A percentile compares a stretch with the other conserved stretches of the same genome.
Conservation (phyloP, 2,888 invertebrate species). For the Heliconius charithonia region DNA sequence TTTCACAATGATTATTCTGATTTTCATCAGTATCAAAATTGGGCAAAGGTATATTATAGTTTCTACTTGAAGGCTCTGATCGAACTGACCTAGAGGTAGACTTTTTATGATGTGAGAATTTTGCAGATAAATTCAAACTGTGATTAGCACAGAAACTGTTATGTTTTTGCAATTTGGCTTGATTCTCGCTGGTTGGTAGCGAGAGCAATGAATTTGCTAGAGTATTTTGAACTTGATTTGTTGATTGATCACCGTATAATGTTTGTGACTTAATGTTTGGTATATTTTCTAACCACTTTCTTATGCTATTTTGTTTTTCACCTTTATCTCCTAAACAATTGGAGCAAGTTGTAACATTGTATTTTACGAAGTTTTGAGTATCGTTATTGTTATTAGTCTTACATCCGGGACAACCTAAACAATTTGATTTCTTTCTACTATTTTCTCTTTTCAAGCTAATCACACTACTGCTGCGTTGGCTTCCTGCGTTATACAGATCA, state of each 20-base stretch:
- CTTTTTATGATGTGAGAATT: conserved; percentile 60
- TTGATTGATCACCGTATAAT: conserved; percentile 60
- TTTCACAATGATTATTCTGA: conserved; percentile 61
- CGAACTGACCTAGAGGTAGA: conserved; percentile 70
- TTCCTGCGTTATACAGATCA: conserved; percentile 78
- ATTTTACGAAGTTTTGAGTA: conserved; percentile 71
- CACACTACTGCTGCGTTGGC: conserved; percentile 81
- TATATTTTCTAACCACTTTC: conserved; percentile 90
- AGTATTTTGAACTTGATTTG: conserved; percentile 58
- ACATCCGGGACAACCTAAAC: conserved; percentile 88
- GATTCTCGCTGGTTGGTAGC: conserved; percentile 61
- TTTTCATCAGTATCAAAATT: conserved; percentile 62
- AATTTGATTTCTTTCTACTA: conserved; percentile 81
- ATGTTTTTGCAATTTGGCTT: conserved; percentile 66
- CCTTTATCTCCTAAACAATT: conserved; percentile 84
- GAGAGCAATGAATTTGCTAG: conserved; percentile 69
- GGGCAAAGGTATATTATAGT: conserved; percentile 74
- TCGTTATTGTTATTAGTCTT: conserved; percentile 64
- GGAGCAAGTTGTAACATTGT: conserved; percentile 77
- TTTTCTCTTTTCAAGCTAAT: conserved; percentile 86
- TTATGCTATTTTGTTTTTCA: conserved; percentile 89
- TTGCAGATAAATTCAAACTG: conserved; percentile 56
- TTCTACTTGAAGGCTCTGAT: conserved; percentile 73
- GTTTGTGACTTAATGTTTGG: conserved; percentile 74
- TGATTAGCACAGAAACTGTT: conserved; percentile 69